A percentile compares a stretch with the other conserved stretches of the same genome.
Evolutionary conservation across 2,113 vertebrate genomes (phyloP).

Genomic region (Antigone vipio): DNA sequence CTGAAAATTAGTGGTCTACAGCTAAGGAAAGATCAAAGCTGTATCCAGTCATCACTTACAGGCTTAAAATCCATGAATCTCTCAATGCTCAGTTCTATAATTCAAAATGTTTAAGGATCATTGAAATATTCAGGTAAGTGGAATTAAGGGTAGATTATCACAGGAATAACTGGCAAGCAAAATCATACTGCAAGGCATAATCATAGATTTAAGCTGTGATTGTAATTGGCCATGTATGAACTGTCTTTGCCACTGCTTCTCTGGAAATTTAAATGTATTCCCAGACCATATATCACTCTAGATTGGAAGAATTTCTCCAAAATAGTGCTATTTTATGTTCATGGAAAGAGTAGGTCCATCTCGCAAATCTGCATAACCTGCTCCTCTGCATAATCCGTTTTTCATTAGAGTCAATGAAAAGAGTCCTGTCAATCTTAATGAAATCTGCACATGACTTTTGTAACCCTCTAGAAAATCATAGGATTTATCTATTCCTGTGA

Average conservation of each 20-base stretch:
- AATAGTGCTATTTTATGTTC: neutral
- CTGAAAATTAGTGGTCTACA: neutral
- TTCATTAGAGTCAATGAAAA: neutral
- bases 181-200: neutral
- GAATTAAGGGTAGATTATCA: neutral
- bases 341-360: neutral
- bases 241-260: neutral
- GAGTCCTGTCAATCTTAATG: neutral
- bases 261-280: neutral
- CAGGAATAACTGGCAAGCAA: neutral
- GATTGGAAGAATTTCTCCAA: neutral
- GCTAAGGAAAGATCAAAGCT: neutral
- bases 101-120: neutral
- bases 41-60: neutral
- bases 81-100: neutral
- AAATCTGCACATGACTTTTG: neutral
- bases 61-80: neutral
- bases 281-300: neutral
- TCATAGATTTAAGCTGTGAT: neutral
- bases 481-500: neutral
- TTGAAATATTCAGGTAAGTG: neutral
- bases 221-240: fast-evolving
- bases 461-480: neutral
- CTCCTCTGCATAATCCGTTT: neutral
- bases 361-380: neutral